Conservation (phyloP, 1,140 invertebrate species). For the Plodia interpunctella region DNA sequence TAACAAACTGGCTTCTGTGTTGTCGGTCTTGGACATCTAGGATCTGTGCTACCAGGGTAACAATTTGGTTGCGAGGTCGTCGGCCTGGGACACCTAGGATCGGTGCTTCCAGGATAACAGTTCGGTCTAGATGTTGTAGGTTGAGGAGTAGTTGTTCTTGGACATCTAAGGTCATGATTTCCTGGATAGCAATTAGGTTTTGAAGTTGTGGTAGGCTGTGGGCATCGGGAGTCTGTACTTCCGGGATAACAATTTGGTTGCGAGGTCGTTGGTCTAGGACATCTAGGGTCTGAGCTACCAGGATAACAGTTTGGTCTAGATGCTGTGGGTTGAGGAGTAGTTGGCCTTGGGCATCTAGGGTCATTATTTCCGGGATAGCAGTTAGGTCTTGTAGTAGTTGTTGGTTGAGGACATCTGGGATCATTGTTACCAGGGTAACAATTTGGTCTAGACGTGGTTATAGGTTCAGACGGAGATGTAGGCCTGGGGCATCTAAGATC, state of each 20-base stretch:
- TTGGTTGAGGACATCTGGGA: constrained; percentile 29
- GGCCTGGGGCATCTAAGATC: constrained; percentile 24
- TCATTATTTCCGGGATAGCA: constrained; percentile 52
- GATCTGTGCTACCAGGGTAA: constrained; percentile 44
- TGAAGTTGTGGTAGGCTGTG: background rate
- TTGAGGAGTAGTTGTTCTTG: background rate
- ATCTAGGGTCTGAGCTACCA: constrained; percentile 28
- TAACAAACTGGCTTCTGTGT: constrained; percentile 25
- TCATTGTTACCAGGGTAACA: constrained; percentile 57
- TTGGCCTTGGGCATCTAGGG: no score
- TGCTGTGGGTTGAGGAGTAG: no score
- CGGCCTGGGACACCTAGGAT: constrained; percentile 59
- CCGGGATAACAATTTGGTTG: constrained; percentile 18
- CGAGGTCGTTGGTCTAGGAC: no score
- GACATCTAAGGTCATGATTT: background rate
- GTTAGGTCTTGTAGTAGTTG: constrained; percentile 16
- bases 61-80: constrained; percentile 33
- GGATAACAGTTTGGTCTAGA: constrained; percentile 36
- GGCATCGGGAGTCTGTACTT: background rate
- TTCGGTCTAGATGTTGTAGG: no score
- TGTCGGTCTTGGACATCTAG: constrained; percentile 39
- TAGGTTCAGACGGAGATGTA: constrained; percentile 29
- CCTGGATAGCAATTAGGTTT: background rate
- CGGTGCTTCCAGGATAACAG: constrained; percentile 63
- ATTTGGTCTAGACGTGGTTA: constrained; percentile 20